A percentile compares a stretch with the other conserved stretches of the same genome.
Conservation (phyloP, 1,140 invertebrate genomes). For the Periplaneta americana region DNA sequence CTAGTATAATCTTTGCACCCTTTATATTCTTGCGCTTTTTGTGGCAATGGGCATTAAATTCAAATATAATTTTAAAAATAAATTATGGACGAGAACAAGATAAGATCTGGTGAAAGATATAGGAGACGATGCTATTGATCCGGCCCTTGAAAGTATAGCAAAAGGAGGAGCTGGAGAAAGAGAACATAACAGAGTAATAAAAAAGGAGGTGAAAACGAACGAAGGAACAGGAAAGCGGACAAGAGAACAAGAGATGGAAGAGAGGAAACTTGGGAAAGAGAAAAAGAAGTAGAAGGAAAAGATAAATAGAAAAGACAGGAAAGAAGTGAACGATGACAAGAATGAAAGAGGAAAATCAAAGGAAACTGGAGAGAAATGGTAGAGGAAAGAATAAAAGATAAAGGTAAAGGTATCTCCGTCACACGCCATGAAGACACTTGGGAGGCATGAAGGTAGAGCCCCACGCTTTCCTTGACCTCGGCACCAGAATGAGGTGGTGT, state of each 20-base stretch:
- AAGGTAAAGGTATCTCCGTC: too few species aligned
- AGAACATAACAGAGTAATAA: background rate
- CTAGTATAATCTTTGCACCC: too few species aligned
- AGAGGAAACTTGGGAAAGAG: background rate
- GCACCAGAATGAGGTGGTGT: too few species aligned
- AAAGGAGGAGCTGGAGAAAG: background rate
- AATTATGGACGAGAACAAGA: too few species aligned
- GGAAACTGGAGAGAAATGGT: background rate
- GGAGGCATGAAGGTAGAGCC: background rate
- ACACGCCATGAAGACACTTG: too few species aligned
- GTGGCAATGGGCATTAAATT: too few species aligned
- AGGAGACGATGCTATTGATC: too few species aligned
- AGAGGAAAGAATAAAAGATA: background rate
- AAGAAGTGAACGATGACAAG: background rate
- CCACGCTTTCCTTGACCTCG: too few species aligned
- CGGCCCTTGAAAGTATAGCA: background rate
- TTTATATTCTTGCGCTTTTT: too few species aligned
- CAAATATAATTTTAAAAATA: too few species aligned
- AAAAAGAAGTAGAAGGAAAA: background rate
- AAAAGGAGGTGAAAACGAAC: too few species aligned
- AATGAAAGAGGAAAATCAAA: background rate
- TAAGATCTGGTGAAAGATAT: too few species aligned
- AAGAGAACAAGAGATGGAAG: background rate
- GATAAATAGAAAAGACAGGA: background rate
- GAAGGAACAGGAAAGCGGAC: background rate